Evolutionary conservation across 2,797 vertebrate species (phyloP).

Genomic region (Acanthis flammea): DNA sequence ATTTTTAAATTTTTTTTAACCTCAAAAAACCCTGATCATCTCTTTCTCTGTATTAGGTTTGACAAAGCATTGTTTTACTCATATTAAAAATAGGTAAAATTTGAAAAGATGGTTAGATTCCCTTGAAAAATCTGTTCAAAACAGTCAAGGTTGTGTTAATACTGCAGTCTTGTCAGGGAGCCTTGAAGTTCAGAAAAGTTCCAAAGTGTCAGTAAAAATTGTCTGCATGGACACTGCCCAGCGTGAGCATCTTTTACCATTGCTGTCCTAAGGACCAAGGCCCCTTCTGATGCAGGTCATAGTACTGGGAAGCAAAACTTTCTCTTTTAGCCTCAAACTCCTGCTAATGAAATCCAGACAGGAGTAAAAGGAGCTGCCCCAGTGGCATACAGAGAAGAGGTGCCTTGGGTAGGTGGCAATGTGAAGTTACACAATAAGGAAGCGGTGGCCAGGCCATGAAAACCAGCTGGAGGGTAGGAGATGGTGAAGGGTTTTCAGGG

Average conservation of each 20-base stretch:
- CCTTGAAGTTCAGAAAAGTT: not conserved
- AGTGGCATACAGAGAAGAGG: not conserved
- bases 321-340: not conserved
- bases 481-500: not conserved
- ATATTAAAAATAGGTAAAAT: not conserved
- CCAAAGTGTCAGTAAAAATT: not conserved
- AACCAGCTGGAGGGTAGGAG: not conserved
- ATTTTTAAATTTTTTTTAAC: not conserved
- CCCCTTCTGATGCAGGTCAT: not conserved
- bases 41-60: not conserved
- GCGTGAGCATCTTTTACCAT: not conserved
- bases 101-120: not conserved
- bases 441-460: not conserved
- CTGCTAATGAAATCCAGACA: not conserved
- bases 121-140: not conserved
- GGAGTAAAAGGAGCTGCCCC: not conserved
- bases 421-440: not conserved
- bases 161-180: not conserved
- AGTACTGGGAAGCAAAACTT: not conserved
- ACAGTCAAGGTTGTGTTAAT: not conserved
- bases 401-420: not conserved
- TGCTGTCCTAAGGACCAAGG: not conserved
- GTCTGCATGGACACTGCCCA: not conserved
- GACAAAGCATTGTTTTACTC: not conserved
- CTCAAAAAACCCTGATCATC: rapidly evolving